Base-by-base conservation (phyloP, 2,113 vertebrate species). In the Microtus pennsylvanicus region DNA sequence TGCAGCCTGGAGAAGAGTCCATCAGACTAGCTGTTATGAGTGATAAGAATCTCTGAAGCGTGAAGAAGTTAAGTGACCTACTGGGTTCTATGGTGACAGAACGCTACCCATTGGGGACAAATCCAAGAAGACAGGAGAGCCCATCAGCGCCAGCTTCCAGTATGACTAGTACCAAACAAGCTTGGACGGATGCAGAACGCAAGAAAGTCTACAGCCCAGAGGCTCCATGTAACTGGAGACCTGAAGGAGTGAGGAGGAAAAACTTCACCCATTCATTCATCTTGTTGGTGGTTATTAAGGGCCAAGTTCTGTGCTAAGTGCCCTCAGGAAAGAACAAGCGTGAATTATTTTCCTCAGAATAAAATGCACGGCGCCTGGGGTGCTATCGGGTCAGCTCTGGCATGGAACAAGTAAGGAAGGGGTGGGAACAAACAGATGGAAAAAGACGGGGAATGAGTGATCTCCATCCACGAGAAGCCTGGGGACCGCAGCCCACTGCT, bases 331-430 rank as follows among this genome's bases (percentile, higher is more conserved):
- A 93, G 77, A 92, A 45, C 45, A 86, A 45, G 90, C 76, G 45
- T 80, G 65, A 85, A 76, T 91, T 94, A 55, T 38, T 90, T 90
- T 89, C 76, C 21, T 74, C 63, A 45, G 65, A 91, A 81, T 77
- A 86, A 61, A 76, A 30, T 81, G 6, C 9, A 8, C 12, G 19
- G n/a, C 26, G 52, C 42, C 55, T 52, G 45, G 45, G 63, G 50
- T 77, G 65, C 16, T 90, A 55, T 72, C 19, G 28, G 55, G 86
- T 76, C 80, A 67, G 76, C 52, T 93, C 87, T 55, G 83, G 82
- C 92, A 86, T 38, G 30, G 63, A 80, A 88, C 42, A 61, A 28
- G 28, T 50, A 55, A 89, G 50, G 22, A 55, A 89, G 50, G 22
- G n/a, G 47, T 61, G 10, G 42, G 47, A 87, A 21, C 30, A 89